Percentiles rank a stretch among this genome's conserved stretches.
Evolutionary conservation across 2,797 vertebrate genomes (phyloP).

Genomic region (Falco cherrug): DNA sequence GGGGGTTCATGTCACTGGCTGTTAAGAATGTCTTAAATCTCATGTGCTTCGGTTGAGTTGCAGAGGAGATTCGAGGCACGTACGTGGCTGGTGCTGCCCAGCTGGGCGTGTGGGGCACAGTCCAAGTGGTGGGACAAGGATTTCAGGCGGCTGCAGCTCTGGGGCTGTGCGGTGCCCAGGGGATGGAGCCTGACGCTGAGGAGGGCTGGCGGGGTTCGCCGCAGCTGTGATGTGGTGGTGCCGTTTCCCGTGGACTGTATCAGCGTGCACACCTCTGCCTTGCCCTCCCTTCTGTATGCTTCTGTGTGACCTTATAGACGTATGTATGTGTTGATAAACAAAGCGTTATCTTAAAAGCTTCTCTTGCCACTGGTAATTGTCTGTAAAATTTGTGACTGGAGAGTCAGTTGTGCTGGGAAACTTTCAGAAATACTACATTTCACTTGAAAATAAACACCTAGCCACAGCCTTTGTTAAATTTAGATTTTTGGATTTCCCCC

Average conservation of each 20-base stretch:
- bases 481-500: neutral
- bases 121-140: rapidly evolving
- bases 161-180: neutral
- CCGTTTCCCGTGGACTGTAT: rapidly evolving
- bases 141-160: rapidly evolving
- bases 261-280: rapidly evolving
- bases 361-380: neutral
- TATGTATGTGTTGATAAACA: neutral
- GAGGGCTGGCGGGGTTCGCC: rapidly evolving
- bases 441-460: neutral
- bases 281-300: neutral
- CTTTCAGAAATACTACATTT: neutral
- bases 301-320: no score
- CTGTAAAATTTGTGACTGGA: neutral
- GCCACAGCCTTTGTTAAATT: neutral
- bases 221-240: neutral
- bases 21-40: neutral
- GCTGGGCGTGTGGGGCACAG: rapidly evolving
- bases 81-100: rapidly evolving
- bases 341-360: neutral
- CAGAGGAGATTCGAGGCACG: neutral
- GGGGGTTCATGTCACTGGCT: neutral
- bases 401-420: neutral
- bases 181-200: neutral
- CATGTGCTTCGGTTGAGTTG: rapidly evolving